Evolutionary conservation across 2,888 invertebrate genomes (phyloP).

Genomic region (Biston stratarius): DNA sequence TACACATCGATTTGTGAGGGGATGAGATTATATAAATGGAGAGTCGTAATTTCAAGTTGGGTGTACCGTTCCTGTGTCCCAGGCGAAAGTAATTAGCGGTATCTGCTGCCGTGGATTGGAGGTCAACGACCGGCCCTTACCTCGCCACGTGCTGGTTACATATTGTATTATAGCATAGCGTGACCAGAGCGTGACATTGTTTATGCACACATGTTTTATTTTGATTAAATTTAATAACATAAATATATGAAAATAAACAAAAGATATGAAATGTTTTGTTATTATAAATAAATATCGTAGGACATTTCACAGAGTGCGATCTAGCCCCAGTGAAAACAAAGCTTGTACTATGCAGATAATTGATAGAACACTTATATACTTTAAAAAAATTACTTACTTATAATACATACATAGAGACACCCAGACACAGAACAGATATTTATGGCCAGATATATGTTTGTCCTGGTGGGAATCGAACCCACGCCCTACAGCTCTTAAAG

Average conservation of each 20-base stretch:
- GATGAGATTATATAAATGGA: slow-evolving; percentile 44
- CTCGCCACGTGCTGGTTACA: slow-evolving; percentile 62
- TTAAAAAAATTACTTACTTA: too few species aligned
- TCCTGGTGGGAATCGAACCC: too few species aligned
- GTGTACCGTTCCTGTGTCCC: slow-evolving; percentile 55
- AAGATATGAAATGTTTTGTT: too few species aligned
- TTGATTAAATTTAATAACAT: not conserved
- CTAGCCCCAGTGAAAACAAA: too few species aligned
- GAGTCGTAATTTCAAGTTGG: slow-evolving; percentile 53
- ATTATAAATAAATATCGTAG: too few species aligned
- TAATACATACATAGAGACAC: too few species aligned
- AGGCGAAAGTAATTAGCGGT: slow-evolving; percentile 77
- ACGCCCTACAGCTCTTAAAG: too few species aligned
- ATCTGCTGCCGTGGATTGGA: slow-evolving; percentile 59
- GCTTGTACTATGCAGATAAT: too few species aligned
- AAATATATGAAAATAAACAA: not conserved
- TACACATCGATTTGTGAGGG: slow-evolving; percentile 43
- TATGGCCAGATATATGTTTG: too few species aligned
- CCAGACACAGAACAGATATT: too few species aligned
- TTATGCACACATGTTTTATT: not conserved
- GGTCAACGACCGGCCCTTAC: slow-evolving; percentile 78
- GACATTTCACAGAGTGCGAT: too few species aligned
- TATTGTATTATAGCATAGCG: slow-evolving; percentile 52
- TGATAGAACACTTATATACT: too few species aligned
- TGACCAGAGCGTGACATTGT: slow-evolving; percentile 37